Evolutionary conservation across 2,888 invertebrate genomes (phyloP).

Genomic region (Drosophila cracens): DNA sequence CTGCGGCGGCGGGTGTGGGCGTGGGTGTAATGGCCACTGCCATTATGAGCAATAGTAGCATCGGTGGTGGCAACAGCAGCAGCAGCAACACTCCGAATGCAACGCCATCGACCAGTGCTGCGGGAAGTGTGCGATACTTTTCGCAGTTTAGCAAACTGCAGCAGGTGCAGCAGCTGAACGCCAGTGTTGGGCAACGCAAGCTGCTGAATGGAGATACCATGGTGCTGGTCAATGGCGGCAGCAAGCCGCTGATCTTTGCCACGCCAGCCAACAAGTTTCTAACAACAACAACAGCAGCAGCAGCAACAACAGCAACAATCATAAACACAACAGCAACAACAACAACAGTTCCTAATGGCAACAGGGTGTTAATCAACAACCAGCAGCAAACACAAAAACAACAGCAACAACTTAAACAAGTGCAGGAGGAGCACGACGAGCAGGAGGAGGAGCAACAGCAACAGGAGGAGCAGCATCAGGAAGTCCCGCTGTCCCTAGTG

Average conservation of each 20-base stretch:
- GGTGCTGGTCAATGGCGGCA: conserved; percentile 59
- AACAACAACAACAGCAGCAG: conserved; percentile 24
- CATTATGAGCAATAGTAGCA: conserved; percentile 38
- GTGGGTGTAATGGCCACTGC: conserved; percentile 28
- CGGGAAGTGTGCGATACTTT: conserved; percentile 71
- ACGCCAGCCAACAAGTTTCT: conserved; percentile 23
- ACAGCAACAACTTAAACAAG: conserved; percentile 36
- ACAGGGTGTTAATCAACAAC: conserved; percentile 4
- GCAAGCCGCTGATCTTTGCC: conserved; percentile 52
- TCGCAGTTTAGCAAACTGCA: conserved; percentile 74
- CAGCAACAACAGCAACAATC: neutral
- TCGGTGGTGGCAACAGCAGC: conserved; percentile 27
- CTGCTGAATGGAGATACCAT: conserved; percentile 62
- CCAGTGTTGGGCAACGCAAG: conserved; percentile 55
- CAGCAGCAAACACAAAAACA: conserved; percentile 20
- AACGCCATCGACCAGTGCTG: conserved; percentile 30
- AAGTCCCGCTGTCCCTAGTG: conserved; percentile 86
- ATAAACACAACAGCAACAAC: conserved; percentile 2
- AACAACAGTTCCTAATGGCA: conserved; percentile 14
- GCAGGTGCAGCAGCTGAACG: conserved; percentile 41
- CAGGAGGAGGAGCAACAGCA: conserved; percentile 8
- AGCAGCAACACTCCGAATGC: conserved; percentile 13
- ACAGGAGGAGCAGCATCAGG: neutral
- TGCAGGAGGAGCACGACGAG: conserved; percentile 86
- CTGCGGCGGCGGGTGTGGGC: conserved; percentile 47